Percentiles rank a stretch among this genome's conserved stretches.
Conservation (phyloP, 2,888 invertebrate species). For the Pseudococcus longispinus region DNA sequence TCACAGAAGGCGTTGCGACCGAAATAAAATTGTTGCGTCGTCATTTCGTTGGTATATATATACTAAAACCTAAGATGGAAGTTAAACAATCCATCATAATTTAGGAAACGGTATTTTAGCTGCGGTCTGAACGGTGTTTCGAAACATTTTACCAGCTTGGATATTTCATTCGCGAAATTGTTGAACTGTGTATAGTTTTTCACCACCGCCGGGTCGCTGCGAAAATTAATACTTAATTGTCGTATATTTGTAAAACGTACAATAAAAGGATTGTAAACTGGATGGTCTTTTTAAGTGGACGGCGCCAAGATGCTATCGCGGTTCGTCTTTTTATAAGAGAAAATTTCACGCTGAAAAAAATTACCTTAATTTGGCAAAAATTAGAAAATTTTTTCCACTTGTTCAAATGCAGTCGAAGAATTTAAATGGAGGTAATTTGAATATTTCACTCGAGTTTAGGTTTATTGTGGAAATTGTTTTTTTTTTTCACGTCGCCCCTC, state of each 20-base stretch:
- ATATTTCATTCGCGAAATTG: constrained; percentile 21
- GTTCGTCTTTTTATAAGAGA: background rate
- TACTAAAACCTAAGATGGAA: background rate
- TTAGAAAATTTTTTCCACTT: constrained; percentile 2
- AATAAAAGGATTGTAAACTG: background rate
- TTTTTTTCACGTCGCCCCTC: background rate
- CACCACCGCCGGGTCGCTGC: background rate
- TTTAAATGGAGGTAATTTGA: constrained; percentile 11
- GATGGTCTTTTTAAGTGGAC: background rate
- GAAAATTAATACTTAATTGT: constrained; percentile 7
- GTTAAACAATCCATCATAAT: constrained; percentile 42
- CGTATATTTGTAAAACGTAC: background rate
- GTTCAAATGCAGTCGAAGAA: constrained; percentile 10
- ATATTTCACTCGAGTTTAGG: constrained; percentile 21
- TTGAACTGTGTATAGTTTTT: constrained; percentile 16
- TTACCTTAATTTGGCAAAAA: constrained; percentile 13
- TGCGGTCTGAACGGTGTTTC: constrained; percentile 12
- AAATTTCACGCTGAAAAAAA: background rate
- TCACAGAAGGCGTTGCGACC: constrained; percentile 10
- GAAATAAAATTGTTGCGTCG: constrained; percentile 43
- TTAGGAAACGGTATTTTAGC: constrained; percentile 29
- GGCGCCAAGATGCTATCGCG: background rate
- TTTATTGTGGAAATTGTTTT: constrained; percentile 12
- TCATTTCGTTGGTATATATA: background rate
- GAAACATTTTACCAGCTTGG: background rate